Conservation (phyloP, 2,797 vertebrate genomes). For the Typhlichthys eigenmanni region DNA sequence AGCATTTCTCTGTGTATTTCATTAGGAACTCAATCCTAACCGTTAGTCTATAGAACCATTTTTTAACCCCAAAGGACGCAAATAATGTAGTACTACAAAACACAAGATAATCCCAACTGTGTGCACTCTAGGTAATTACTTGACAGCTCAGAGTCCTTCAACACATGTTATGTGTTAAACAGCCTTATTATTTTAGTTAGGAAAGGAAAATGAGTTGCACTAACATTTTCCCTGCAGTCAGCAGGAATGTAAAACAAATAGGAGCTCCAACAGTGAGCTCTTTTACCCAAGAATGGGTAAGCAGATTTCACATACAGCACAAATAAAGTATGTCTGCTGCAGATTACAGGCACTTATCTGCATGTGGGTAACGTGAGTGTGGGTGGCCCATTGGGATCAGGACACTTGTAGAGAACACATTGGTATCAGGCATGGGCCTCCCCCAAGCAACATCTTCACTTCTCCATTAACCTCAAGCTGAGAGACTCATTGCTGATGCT, state of each 20-base stretch:
- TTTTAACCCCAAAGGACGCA: background rate
- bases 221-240: constrained; percentile 24
- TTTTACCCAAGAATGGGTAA: constrained; percentile 8
- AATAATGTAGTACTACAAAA: constrained; percentile 1
- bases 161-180: constrained; percentile 9
- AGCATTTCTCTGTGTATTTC: no score
- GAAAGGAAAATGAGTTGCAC: constrained; percentile 24
- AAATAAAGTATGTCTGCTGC: constrained; percentile 42
- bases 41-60: background rate
- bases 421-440: constrained; percentile 44
- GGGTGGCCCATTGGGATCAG: constrained; percentile 44
- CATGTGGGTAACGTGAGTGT: constrained; percentile 38
- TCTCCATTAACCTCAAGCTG: constrained; percentile 66
- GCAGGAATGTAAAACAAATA: constrained; percentile 20
- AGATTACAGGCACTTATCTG: constrained; percentile 62
- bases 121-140: constrained; percentile 5
- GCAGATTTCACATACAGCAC: constrained; percentile 16
- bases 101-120: constrained; percentile 20
- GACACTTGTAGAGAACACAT: constrained; percentile 25
- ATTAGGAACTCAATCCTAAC: background rate
- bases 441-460: constrained; percentile 46
- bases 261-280: constrained; percentile 1
- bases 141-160: background rate
- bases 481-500: constrained; percentile 45
- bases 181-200: constrained; percentile 8